These are phyloP conservation scores for Microplitis deprimator DNA, from an alignment of 2,888 invertebrate genomes.

Conservation along the genomic window DNA sequence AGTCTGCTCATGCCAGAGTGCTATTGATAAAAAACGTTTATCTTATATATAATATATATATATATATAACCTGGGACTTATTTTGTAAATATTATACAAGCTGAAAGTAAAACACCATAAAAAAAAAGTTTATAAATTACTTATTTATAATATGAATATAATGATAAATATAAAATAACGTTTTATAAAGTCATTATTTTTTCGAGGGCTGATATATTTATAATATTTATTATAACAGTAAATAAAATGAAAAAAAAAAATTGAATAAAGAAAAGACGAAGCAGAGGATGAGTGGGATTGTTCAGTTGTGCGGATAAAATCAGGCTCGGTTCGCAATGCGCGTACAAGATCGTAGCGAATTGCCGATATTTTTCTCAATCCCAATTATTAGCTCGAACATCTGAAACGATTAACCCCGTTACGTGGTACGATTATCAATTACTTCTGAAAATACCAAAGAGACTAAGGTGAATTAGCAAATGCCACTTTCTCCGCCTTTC, in stretches of 20 bases:
- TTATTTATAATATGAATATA: too few species aligned
- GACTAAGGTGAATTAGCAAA: too few species aligned
- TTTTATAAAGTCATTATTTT: too few species aligned
- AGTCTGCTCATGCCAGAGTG: too few species aligned
- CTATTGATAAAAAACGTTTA: too few species aligned
- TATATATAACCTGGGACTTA: too few species aligned
- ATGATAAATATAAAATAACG: too few species aligned
- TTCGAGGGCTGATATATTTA: background rate
- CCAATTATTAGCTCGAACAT: conserved; percentile 39
- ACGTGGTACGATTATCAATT: conserved; percentile 42
- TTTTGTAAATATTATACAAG: too few species aligned
- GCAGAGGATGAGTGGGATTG: conserved; percentile 13
- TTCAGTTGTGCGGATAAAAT: conserved; percentile 35
- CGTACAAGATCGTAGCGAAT: conserved; percentile 29
- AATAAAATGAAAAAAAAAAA: background rate
- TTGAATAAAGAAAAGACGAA: background rate
- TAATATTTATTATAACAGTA: background rate
- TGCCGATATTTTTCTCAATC: conserved; percentile 34
- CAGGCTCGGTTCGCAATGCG: conserved; percentile 26
- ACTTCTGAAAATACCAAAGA: background rate
- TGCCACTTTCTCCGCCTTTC: too few species aligned
- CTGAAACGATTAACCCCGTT: conserved; percentile 45
- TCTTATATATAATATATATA: too few species aligned
- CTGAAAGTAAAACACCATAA: too few species aligned
- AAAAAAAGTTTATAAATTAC: too few species aligned